These are phyloP conservation scores for Lophius americanus DNA, from an alignment of 2,797 vertebrate species.

Conservation along the genomic window DNA sequence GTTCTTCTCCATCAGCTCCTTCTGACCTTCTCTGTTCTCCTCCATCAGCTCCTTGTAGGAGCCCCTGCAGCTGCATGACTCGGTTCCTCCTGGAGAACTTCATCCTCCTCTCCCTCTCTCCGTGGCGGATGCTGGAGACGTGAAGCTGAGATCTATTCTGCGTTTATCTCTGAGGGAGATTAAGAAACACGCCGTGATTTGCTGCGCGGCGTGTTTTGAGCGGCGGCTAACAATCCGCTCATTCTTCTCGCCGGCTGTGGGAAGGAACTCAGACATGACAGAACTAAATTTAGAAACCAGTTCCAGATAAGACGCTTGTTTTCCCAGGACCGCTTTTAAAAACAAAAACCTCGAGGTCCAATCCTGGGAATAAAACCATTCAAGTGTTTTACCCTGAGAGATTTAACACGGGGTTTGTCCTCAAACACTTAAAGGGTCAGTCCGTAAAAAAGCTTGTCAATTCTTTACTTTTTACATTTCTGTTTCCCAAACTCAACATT, in stretches of 20 bases:
- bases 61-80: no score
- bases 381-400: no score
- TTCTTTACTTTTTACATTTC: no score
- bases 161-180: constrained; percentile 43
- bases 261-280: constrained; percentile 50
- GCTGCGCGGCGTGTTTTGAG: constrained; percentile 38
- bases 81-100: no score
- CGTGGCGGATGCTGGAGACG: constrained; percentile 18
- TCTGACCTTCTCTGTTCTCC: no score
- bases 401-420: no score
- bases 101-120: no score
- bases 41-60: no score
- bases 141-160: constrained; percentile 20
- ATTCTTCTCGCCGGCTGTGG: constrained; percentile 51
- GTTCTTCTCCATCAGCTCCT: no score
- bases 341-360: neutral
- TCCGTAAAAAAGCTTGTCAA: no score
- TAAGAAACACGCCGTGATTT: constrained; percentile 44
- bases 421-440: no score
- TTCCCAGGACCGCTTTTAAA: constrained; percentile 24
- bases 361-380: neutral
- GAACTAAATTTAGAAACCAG: constrained; percentile 43
- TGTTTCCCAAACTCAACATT: no score
- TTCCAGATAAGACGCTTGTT: constrained; percentile 51
- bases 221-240: constrained; percentile 48